Percentiles rank a stretch among this genome's conserved stretches.
phyloP scores from a whole-genome alignment of 37 sponge, comb jelly and placozoan genomes.

The Axinella damicornis region DNA sequence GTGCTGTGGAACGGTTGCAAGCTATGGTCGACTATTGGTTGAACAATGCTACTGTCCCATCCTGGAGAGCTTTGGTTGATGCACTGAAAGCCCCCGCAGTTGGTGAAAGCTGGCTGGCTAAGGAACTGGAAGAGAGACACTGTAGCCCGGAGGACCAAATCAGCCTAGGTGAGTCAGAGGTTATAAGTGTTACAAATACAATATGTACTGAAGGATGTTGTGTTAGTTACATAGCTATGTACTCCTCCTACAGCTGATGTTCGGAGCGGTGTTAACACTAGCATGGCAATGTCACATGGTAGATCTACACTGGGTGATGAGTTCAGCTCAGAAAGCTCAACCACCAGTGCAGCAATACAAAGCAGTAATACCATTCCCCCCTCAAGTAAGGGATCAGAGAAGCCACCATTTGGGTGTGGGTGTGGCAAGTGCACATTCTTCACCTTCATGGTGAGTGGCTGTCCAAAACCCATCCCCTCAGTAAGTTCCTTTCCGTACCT shows the following conservation, averaged over 20 bases:
- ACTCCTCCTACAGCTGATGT: too few relatives aligned
- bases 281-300: too few relatives aligned
- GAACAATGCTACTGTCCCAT: not conserved
- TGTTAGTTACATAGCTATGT: too few relatives aligned
- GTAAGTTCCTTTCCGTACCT: conserved; percentile 17
- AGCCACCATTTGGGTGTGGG: conserved; percentile 17
- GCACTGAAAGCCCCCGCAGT: conserved; percentile 11
- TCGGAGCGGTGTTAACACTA: too few relatives aligned
- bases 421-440: conserved; percentile 17
- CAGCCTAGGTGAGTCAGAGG: too few relatives aligned
- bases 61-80: not conserved
- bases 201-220: too few relatives aligned
- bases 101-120: not conserved
- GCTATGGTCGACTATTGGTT: conserved; percentile 17
- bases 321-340: too few relatives aligned
- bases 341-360: too few relatives aligned
- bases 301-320: too few relatives aligned
- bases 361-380: too few relatives aligned
- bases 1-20: not conserved
- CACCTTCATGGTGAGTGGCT: not conserved
- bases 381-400: too few relatives aligned
- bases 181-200: too few relatives aligned
- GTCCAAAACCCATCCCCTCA: not conserved
- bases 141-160: not conserved
- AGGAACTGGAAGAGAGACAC: not conserved